Conservation (phyloP, 2,113 vertebrate genomes). For the Platichthys flesus region DNA sequence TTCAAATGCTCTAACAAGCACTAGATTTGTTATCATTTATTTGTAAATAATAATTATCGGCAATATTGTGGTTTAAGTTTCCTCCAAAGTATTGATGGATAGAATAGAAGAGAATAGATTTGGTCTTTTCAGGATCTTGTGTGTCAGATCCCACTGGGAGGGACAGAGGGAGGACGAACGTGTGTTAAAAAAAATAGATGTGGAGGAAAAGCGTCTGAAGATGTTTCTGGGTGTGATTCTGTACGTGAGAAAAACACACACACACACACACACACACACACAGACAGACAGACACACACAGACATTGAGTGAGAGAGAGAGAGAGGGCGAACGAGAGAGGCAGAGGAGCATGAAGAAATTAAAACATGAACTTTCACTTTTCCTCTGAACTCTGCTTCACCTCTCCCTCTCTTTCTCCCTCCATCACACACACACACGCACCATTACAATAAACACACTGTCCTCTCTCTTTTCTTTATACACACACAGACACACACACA, state of each 20-base stretch:
- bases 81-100: not conserved
- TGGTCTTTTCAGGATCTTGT: conserved; percentile 27
- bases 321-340: not conserved
- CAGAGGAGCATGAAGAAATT: conserved; percentile 69
- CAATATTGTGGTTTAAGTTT: too few relatives aligned
- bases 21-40: too few relatives aligned
- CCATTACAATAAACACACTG: conserved; percentile 18
- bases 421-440: conserved; percentile 32
- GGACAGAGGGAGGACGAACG: not conserved
- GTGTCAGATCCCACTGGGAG: conserved; percentile 52
- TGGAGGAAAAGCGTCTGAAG: conserved; percentile 57
- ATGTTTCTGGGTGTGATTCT: conserved; percentile 68
- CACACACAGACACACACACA: conserved; percentile 33
- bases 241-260: conserved; percentile 45
- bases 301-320: conserved; percentile 6
- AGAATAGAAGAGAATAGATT: not conserved
- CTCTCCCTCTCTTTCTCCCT: conserved; percentile 30
- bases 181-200: conserved; percentile 46
- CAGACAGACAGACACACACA: conserved; percentile 46
- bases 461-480: not conserved
- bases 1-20: too few relatives aligned
- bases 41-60: too few relatives aligned
- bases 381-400: conserved; percentile 72
- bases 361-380: conserved; percentile 73
- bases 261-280: conserved; percentile 47